A percentile compares a stretch with the other conserved stretches of the same genome.
Conservation (phyloP, 1,140 invertebrate genomes). For the Nautilus pompilius region DNA sequence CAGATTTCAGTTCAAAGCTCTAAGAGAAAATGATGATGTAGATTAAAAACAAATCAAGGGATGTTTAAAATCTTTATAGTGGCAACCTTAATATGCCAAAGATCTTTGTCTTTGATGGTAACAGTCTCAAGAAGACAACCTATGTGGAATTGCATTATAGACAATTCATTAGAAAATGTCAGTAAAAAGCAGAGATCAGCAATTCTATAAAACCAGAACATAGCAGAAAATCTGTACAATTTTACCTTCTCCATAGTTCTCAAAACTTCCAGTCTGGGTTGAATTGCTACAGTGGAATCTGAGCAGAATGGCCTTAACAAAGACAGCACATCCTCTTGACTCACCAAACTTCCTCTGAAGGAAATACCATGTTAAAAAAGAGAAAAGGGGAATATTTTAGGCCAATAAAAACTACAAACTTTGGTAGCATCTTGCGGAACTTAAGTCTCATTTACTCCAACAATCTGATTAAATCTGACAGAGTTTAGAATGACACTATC, state of each 20-base stretch:
- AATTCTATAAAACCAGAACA: background rate
- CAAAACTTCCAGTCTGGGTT: conserved; percentile 38
- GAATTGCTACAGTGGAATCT: conserved; percentile 30
- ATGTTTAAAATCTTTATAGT: background rate
- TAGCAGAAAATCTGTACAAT: background rate
- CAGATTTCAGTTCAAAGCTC: conserved; percentile 35
- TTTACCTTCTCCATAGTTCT: conserved; percentile 42
- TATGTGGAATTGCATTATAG: too few relatives aligned
- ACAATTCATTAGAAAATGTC: background rate
- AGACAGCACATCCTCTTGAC: conserved; percentile 30
- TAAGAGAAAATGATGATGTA: conserved; percentile 15
- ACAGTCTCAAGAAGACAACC: too few relatives aligned
- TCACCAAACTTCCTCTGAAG: conserved; percentile 34
- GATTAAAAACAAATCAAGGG: background rate
- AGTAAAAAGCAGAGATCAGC: background rate
- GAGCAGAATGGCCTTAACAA: conserved; percentile 41
- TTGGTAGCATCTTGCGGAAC: background rate
- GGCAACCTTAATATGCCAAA: background rate
- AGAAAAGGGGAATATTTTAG: background rate
- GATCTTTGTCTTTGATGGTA: too few relatives aligned
- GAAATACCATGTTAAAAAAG: background rate
- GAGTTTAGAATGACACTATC: too few relatives aligned
- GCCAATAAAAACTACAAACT: conserved; percentile 1
- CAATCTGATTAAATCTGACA: background rate
- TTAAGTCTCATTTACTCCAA: background rate